Evolutionary conservation across 2,888 invertebrate species (phyloP), one percentile per base, ranked within the genome.

Genomic region (Lydus trimaculatus): DNA sequence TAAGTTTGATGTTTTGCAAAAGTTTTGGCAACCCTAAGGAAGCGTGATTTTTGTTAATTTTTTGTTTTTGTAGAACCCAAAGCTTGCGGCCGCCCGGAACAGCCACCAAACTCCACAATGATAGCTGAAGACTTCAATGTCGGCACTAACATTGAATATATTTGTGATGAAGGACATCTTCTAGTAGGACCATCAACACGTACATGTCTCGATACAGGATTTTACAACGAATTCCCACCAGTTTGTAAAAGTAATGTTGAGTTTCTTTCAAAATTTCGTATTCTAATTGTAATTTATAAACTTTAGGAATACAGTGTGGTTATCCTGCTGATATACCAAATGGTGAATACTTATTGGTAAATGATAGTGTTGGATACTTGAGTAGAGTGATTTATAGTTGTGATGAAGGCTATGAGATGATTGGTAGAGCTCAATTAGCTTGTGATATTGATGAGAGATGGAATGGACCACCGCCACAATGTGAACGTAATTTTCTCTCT

Each of bases 41-140:
- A n/a, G n/a, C n/a, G n/a, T n/a, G n/a, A n/a, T n/a, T n/a, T 3
- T 6, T 20, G 6, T 48, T 5, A 11, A 23, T 67, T 3, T 4
- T 28, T 3, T 3, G 4, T 61, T 73, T 58, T 81, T 77, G 23
- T 84, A 94, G 94, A 95, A 82, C 96, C 97, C 0, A 93, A 94
- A 81, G 93, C 95, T 0, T 97, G 97, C 82, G 97, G 97, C 11
- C 88, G 94, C 52, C 97, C 97, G 0, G 96, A 97, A 83, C 95
- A 96, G 84, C 96, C 96, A 0, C 95, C 96, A 9, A 96, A 97
- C 83, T 96, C 96, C 0, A 96, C 96, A 5, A 94, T 97, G 91
- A 81, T 90, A 0, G 90, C 93, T 0, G 89, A 91, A 64, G 90
- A 91, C 75, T 94, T 91, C 82, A 91, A 92, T 75, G 96, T 97